Conservation (phyloP, 2,797 vertebrate species). For the Channallabes apus region DNA sequence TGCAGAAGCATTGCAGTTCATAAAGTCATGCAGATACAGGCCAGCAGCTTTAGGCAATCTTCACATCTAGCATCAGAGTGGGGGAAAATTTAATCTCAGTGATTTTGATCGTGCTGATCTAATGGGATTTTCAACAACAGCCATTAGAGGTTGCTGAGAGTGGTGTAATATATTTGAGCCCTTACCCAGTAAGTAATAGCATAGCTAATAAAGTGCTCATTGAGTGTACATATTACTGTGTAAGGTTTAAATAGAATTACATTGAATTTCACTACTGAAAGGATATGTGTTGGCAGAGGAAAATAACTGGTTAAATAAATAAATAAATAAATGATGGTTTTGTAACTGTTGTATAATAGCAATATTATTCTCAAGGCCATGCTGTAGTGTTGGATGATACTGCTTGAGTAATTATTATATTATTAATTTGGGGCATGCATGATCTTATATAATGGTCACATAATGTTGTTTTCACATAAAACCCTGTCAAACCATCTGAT, state of each 20-base stretch:
- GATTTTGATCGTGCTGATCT: background rate
- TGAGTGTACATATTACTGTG: background rate
- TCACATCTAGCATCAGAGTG: background rate
- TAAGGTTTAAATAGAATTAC: background rate
- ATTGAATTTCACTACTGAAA: background rate
- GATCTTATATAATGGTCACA: background rate
- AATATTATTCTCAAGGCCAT: no score
- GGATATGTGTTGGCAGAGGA: no score
- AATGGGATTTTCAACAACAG: background rate
- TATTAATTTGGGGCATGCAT: background rate
- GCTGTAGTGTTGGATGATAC: no score
- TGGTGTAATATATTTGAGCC: background rate
- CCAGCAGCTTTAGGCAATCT: background rate
- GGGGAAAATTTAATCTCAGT: background rate
- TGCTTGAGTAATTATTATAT: background rate
- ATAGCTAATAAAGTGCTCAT: background rate
- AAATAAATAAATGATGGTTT: no score
- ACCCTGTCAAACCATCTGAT: background rate
- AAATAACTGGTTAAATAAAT: no score
- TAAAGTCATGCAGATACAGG: background rate
- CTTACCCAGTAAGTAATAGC: background rate
- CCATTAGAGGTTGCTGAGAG: background rate
- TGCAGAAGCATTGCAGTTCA: background rate
- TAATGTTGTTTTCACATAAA: background rate
- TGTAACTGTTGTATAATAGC: no score